Evolutionary conservation across 2,797 vertebrate genomes (phyloP).

Genomic region (Valencia hispanica): DNA sequence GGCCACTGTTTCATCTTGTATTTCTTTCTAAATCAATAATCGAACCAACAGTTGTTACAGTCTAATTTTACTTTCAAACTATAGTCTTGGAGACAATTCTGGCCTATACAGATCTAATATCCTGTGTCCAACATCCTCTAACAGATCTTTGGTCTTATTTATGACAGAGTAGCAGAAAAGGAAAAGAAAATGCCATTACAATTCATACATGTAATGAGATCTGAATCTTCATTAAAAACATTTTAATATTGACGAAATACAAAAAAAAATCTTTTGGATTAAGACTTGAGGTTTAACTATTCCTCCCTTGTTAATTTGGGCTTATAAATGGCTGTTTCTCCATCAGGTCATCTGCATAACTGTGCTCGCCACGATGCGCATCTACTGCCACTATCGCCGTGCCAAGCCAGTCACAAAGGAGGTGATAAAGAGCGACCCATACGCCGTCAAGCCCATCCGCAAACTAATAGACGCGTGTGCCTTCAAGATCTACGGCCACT

Average conservation of each 20-base stretch:
- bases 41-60: not conserved
- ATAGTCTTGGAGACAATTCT: not conserved
- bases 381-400: slow-evolving; percentile 94
- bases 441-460: slow-evolving; percentile 91
- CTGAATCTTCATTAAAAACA: not conserved
- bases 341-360: slow-evolving; percentile 92
- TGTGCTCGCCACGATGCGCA: slow-evolving; percentile 91
- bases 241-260: not conserved
- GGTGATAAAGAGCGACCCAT: slow-evolving; percentile 91
- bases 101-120: not conserved
- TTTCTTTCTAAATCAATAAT: no score
- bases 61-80: not conserved
- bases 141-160: not conserved
- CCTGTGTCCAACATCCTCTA: not conserved
- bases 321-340: not conserved
- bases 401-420: slow-evolving; percentile 91
- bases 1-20: no score
- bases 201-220: not conserved
- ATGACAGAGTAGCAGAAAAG: not conserved
- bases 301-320: not conserved
- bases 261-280: not conserved
- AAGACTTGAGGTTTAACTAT: not conserved
- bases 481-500: slow-evolving; percentile 97
- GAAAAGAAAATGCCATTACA: not conserved
- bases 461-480: slow-evolving; percentile 95